These are phyloP conservation scores for Drosophila histrio DNA, from an alignment of 2,888 invertebrate genomes.

Conservation along the genomic window DNA sequence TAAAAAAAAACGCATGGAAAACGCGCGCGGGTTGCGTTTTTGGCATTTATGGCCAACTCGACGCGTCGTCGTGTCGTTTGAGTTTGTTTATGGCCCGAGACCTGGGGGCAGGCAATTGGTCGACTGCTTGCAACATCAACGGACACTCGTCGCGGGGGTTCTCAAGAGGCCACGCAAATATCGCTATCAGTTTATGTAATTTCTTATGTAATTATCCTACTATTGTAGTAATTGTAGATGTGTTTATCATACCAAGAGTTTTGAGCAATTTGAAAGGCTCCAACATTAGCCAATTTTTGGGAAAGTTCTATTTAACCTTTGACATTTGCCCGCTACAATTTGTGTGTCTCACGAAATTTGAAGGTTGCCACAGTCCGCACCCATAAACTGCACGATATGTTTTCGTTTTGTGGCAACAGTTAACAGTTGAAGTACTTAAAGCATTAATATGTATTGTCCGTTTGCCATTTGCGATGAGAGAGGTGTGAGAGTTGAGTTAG, in stretches of 20 bases:
- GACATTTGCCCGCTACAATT: conserved; percentile 55
- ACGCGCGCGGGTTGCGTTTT: conserved; percentile 37
- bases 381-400: conserved; percentile 59
- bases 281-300: conserved; percentile 19
- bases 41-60: conserved; percentile 56
- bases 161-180: neutral
- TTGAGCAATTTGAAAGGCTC: conserved; percentile 1
- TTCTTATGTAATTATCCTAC: conserved; percentile 28
- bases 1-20: conserved; percentile 49
- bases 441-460: conserved; percentile 17
- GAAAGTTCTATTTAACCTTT: conserved; percentile 71
- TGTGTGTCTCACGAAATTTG: conserved; percentile 52
- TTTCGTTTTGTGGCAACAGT: conserved; percentile 1
- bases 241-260: conserved; percentile 7
- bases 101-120: conserved; percentile 7
- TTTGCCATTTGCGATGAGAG: conserved; percentile 60
- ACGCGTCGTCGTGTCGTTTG: conserved; percentile 32
- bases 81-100: conserved; percentile 16
- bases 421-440: conserved; percentile 5
- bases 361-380: conserved; percentile 64
- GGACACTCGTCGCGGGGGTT: conserved; percentile 5
- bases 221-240: no score
- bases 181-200: conserved; percentile 21
- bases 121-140: conserved; percentile 4
- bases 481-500: conserved; percentile 56